Conservation (phyloP, 2,113 vertebrate genomes). For the Melierax canorus region DNA sequence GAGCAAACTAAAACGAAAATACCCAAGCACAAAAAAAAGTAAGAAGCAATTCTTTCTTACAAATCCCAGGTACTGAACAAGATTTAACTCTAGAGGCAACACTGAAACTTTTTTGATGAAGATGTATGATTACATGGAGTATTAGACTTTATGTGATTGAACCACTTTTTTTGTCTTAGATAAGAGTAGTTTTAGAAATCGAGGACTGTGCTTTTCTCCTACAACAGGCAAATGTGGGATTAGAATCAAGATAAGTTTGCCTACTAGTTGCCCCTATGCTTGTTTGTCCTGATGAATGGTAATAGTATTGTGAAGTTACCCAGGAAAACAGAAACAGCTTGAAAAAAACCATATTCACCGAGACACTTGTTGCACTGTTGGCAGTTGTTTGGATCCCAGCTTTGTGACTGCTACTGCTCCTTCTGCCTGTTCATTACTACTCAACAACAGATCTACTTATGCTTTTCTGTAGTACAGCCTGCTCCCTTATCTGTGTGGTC, state of each 20-base stretch:
- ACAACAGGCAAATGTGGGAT: background rate
- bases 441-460: rapidly evolving
- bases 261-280: rapidly evolving
- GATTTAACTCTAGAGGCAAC: background rate
- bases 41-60: background rate
- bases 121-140: background rate
- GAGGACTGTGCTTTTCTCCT: background rate
- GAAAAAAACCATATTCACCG: rapidly evolving
- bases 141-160: background rate
- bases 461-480: background rate
- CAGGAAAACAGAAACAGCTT: background rate
- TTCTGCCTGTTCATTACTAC: background rate
- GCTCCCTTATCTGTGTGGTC: background rate
- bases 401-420: rapidly evolving
- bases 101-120: background rate
- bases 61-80: background rate
- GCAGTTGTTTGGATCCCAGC: background rate
- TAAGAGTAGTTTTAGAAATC: background rate
- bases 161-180: rapidly evolving
- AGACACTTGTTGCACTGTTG: background rate
- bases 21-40: slow-evolving; percentile 83
- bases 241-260: background rate
- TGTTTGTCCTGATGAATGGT: background rate
- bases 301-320: background rate
- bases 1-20: slow-evolving; percentile 84